Conservation (phyloP, 2,888 invertebrate genomes). For the Nemotelus pantherinus region DNA sequence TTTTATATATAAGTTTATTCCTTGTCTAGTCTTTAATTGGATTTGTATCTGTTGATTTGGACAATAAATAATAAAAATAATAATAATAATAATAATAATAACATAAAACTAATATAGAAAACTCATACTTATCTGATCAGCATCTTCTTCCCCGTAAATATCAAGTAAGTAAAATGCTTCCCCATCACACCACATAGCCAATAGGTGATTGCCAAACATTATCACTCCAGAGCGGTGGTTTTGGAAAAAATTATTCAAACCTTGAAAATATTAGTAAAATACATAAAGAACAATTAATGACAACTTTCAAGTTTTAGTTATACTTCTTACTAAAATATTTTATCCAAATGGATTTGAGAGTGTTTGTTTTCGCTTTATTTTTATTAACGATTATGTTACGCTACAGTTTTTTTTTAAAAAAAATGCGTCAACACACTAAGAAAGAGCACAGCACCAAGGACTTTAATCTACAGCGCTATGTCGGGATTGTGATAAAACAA, state of each 20-base stretch:
- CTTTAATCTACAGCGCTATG: no score
- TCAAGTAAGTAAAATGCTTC: slow-evolving; percentile 69
- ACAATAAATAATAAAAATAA: background rate
- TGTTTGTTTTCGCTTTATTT: no score
- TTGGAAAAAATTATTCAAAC: slow-evolving; percentile 63
- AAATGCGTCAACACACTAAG: no score
- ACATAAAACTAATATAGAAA: background rate
- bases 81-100: background rate
- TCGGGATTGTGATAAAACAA: no score
- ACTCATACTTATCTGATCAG: slow-evolving; percentile 53
- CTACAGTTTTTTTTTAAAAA: no score
- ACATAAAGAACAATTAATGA: no score
- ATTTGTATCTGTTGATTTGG: background rate
- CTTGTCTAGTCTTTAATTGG: background rate
- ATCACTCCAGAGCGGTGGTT: slow-evolving; percentile 64
- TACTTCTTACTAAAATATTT: no score
- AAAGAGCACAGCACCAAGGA: no score
- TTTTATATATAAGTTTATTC: no score
- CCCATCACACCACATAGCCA: slow-evolving; percentile 67
- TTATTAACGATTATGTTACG: no score
- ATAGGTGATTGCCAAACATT: slow-evolving; percentile 65
- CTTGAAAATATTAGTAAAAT: slow-evolving; percentile 51
- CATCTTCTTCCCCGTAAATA: slow-evolving; percentile 15
- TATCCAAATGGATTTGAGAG: no score
- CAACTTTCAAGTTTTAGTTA: no score